Evolutionary conservation across 1,140 invertebrate species (phyloP), one percentile per base, ranked within the genome.

Genomic region (Venustaconcha ellipsiformis): DNA sequence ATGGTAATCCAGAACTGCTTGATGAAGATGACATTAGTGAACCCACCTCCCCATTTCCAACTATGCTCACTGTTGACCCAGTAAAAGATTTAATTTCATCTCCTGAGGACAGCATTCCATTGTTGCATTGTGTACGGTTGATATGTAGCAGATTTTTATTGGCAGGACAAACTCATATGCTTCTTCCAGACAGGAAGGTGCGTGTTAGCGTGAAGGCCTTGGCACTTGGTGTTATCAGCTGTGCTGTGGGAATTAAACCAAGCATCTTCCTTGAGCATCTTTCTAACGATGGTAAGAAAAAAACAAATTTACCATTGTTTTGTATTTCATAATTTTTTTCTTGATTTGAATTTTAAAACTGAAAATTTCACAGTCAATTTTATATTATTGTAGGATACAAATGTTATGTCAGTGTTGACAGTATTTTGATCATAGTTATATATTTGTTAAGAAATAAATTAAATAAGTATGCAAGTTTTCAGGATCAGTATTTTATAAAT

Each of bases 121-220:
- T 97, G 0, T 91, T 94, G 69, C 96, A 94, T 86, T 95, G 95
- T 80, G 92, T 93, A 48, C 92, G 96, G 78, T 92, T 95, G 66
- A 85, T 97, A 3, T 92, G 92, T 37, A 93, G 94, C 4, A 92
- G 93, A 48, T 97, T 96, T 89, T 89, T 97, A 8, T 89, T 97
- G 17, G 91, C 92, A 57, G 94, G 94, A 18, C 82, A 83, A 63
- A 91, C 92, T 65, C 92, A 92, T 48, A 90, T 90, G 55, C 86
- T 94, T 60, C 92, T 94, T 67, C 88, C 93, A 17, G 94, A 94
- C 84, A 92, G 93, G 80, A 90, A 88, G 62, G 93, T 95, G 14
- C 91, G 96, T 57, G 95, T 97, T 18, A 96, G 95, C 76, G 93
- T 96, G 0, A 96, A 97, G 90, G 93, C 94, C 1, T 92, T 96